These are phyloP conservation scores for Drosophila bipectinata DNA, from an alignment of 1,140 invertebrate genomes.

Conservation along the genomic window DNA sequence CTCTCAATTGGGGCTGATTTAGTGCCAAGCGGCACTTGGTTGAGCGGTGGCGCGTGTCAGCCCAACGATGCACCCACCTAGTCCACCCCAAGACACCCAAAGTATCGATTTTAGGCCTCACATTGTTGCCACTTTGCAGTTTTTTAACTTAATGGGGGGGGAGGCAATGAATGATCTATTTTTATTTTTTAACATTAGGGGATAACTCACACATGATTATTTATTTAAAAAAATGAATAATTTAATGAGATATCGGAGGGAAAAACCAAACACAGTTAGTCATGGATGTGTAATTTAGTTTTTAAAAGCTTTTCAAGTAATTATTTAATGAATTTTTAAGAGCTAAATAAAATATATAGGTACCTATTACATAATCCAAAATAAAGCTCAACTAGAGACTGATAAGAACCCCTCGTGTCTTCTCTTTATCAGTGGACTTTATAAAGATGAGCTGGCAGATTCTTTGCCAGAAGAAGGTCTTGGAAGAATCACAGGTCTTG, in stretches of 20 bases:
- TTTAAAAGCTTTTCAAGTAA: no score
- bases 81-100: conserved; percentile 12
- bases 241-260: no score
- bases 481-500: no score
- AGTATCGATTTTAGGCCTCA: neutral
- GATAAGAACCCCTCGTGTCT: neutral
- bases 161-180: no score
- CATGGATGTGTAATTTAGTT: no score
- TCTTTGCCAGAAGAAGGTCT: neutral
- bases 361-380: no score
- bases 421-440: conserved; percentile 25
- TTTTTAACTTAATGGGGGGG: neutral
- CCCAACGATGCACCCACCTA: conserved; percentile 39
- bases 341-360: no score
- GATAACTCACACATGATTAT: neutral
- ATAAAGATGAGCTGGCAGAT: conserved; percentile 31
- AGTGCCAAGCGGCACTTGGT: conserved; percentile 38
- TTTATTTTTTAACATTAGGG: no score
- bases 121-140: neutral
- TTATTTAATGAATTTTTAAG: no score
- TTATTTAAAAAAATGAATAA: neutral
- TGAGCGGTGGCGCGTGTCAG: conserved; percentile 45
- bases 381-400: neutral
- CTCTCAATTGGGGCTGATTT: conserved; percentile 52
- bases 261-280: neutral